Conservation (phyloP, 2,797 vertebrate genomes). For the Gouania willdenowi region DNA sequence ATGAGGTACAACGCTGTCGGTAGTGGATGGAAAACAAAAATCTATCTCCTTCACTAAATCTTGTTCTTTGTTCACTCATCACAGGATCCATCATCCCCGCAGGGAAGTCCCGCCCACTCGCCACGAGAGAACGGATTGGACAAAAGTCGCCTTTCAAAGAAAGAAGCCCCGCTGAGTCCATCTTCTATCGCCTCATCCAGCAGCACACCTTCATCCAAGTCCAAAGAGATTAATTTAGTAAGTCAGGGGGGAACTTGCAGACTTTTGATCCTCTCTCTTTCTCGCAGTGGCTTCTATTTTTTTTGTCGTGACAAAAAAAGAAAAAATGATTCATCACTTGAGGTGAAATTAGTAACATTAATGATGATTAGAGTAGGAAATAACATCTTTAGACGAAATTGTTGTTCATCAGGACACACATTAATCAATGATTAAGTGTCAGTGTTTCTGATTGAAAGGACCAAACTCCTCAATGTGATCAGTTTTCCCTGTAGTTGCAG, state of each 20-base stretch:
- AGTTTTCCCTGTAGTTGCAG: no score
- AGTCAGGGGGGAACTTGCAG: conserved; percentile 26
- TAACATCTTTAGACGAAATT: no score
- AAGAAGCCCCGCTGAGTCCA: conserved; percentile 89
- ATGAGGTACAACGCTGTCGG: no score
- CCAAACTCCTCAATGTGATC: no score
- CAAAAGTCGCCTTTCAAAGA: conserved; percentile 85
- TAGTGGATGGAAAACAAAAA: no score
- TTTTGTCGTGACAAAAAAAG: conserved; percentile 5
- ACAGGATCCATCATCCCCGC: conserved; percentile 87
- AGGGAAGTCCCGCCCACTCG: conserved; percentile 89
- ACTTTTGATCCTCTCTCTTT: conserved; percentile 21
- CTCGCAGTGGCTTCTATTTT: conserved; percentile 20
- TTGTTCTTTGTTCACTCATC: neutral
- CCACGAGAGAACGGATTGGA: conserved; percentile 92
- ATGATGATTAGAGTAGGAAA: no score
- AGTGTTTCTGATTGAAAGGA: no score
- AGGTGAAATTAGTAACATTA: no score
- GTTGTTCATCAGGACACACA: no score
- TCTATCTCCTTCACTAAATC: no score
- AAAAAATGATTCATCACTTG: neutral
- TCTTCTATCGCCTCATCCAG: conserved; percentile 92
- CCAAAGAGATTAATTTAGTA: conserved; percentile 87
- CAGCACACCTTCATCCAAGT: conserved; percentile 95
- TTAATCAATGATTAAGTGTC: no score